A percentile compares a stretch with the other conserved stretches of the same genome.
phyloP scores from a whole-genome alignment of 2,888 invertebrate genomes.

The Mesorhabditis belari region DNA sequence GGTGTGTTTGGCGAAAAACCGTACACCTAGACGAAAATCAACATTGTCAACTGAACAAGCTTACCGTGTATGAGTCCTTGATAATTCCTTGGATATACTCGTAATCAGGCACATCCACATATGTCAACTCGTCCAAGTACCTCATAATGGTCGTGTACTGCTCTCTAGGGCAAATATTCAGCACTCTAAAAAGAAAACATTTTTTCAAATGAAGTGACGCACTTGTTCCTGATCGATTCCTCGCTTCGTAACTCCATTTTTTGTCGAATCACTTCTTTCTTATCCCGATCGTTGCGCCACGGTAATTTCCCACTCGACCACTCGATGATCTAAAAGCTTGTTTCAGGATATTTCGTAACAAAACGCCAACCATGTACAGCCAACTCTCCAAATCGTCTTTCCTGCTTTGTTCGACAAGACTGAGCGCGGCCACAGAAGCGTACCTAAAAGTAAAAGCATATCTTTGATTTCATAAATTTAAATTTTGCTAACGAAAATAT shows the following conservation, averaged over 20 bases:
- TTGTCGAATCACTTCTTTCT: conserved; percentile 29
- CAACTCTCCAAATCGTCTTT: conserved; percentile 47
- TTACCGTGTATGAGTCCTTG: conserved; percentile 24
- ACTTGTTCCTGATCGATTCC: conserved; percentile 16
- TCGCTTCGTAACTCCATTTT: conserved; percentile 25
- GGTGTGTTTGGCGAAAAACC: no score
- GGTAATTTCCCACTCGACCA: conserved; percentile 43
- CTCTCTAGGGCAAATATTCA: conserved; percentile 9
- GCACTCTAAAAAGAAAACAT: neutral
- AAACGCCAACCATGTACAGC: conserved; percentile 36
- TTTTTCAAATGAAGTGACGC: conserved; percentile 22
- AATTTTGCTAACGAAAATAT: neutral
- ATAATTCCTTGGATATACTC: conserved; percentile 31
- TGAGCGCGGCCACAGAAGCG: conserved; percentile 34
- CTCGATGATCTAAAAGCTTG: conserved; percentile 13
- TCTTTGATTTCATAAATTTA: no score
- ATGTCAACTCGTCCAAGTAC: conserved; percentile 32
- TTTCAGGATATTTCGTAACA: conserved; percentile 3
- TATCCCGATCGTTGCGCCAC: conserved; percentile 33
- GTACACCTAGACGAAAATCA: no score
- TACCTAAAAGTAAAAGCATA: no score
- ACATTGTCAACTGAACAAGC: no score
- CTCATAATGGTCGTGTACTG: conserved; percentile 15
- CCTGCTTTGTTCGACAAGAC: conserved; percentile 28
- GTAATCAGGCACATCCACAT: conserved; percentile 40